Evolutionary conservation across 2,113 vertebrate genomes (phyloP).

Genomic region (Speoplatyrhinus poulsoni): DNA sequence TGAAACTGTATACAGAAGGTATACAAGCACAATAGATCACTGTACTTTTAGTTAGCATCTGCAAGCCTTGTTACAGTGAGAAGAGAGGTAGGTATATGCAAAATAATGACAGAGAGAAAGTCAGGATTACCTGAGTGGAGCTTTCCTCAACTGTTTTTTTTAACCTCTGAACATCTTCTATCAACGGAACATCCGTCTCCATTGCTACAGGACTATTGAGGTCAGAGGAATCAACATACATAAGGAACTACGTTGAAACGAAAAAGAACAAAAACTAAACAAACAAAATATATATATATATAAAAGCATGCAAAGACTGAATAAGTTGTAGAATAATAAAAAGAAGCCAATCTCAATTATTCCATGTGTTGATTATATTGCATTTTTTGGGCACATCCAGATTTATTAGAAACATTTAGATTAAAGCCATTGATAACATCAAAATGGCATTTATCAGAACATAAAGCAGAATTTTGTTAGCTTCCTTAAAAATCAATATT

Average conservation of each 20-base stretch:
- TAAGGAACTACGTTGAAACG: constrained; percentile 86
- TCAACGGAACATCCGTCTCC: constrained; percentile 93
- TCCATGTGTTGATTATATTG: no score
- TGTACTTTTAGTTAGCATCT: constrained; percentile 1
- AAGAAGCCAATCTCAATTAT: neutral
- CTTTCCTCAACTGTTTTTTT: constrained; percentile 91
- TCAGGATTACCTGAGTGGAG: constrained; percentile 88
- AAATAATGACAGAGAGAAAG: constrained; percentile 44
- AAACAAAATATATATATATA: constrained; percentile 50
- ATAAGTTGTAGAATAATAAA: constrained; percentile 34
- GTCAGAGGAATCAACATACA: constrained; percentile 86
- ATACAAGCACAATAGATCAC: neutral
- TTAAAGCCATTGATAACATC: no score
- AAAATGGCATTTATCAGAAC: no score
- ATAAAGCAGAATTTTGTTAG: no score
- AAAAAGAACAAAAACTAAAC: constrained; percentile 55
- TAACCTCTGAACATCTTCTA: constrained; percentile 95
- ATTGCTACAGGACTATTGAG: constrained; percentile 90
- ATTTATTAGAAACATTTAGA: no score
- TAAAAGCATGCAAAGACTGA: constrained; percentile 38
- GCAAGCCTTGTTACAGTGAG: constrained; percentile 17
- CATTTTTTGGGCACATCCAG: no score
- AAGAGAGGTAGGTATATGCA: constrained; percentile 39
- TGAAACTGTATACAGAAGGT: constrained; percentile 6
- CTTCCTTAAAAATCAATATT: no score